Evolutionary conservation across 1,140 invertebrate genomes (phyloP), one percentile per base, ranked within the genome.

Genomic region (Harpegnathos saltator): DNA sequence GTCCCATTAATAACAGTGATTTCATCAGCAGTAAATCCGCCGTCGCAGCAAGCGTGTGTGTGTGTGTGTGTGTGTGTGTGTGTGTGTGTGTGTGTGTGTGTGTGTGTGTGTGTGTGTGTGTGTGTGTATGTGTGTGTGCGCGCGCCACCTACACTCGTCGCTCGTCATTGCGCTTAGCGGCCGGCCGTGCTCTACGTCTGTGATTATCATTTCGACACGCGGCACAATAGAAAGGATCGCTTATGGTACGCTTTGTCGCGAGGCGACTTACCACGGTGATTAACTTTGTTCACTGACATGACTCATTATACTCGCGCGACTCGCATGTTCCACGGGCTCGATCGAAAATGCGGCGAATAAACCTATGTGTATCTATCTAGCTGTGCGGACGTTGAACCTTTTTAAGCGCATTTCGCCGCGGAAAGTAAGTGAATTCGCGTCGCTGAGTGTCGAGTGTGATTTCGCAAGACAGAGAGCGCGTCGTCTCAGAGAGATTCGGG

Each of bases 11-110:
- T 80, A 71, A 80, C 65, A 80, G n/a, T 80, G 75, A 69, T 26
- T 69, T 44, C 22, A 80, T 71, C 38, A 71, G 75, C 56, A 80
- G 71, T 80, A 69, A 80, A 80, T 80, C 33, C 75, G 26, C n/a
- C 44, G n/a, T 80, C 33, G 15, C 52, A 12, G 26, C 38, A 44
- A 69, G 65, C 65, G 19, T 58, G 50, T 66, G 12, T 3, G 26
- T n/a, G n/a, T n/a, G n/a, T n/a, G n/a, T n/a, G n/a, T n/a, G n/a
- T n/a, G n/a, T n/a, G n/a, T n/a, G n/a, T n/a, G n/a, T n/a, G n/a
- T n/a, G n/a, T n/a, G n/a, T n/a, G n/a, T n/a, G n/a, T n/a, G n/a
- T n/a, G n/a, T n/a, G n/a, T n/a, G n/a, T n/a, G n/a, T n/a, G n/a
- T n/a, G n/a, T n/a, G n/a, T n/a, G n/a, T n/a, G n/a, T n/a, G n/a